Conservation (phyloP, 2,113 vertebrate genomes). For the Calyptomena viridis region DNA sequence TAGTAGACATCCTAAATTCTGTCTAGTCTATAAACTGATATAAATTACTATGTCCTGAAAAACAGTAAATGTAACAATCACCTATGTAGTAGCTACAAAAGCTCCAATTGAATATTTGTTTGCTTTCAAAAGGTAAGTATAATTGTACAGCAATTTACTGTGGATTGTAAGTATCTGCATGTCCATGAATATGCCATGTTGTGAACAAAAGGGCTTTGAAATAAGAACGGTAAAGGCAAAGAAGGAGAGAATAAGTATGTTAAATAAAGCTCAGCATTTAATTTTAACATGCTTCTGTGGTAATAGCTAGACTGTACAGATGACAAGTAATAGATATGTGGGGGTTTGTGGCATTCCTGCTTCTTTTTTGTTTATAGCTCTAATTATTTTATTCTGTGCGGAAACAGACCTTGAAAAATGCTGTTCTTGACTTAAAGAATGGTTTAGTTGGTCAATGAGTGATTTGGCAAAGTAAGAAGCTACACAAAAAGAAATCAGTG, state of each 20-base stretch:
- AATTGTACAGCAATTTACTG: not conserved
- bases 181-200: not conserved
- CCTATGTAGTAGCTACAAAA: not conserved
- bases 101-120: not conserved
- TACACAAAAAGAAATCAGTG: not conserved
- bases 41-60: not conserved
- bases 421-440: not conserved
- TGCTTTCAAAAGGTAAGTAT: not conserved
- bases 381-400: conserved; percentile 14
- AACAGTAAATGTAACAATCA: not conserved
- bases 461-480: not conserved
- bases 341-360: not conserved
- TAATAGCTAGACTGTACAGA: conserved; percentile 37
- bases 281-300: conserved; percentile 35
- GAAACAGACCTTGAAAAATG: conserved; percentile 32
- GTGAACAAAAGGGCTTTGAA: conserved; percentile 16
- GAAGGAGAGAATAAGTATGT: not conserved
- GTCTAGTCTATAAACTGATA: not conserved
- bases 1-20: not conserved
- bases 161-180: not conserved
- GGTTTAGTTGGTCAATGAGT: not conserved
- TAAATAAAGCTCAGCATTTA: conserved; percentile 34
- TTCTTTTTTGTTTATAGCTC: conserved; percentile 24
- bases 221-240: conserved; percentile 5
- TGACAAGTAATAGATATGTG: conserved; percentile 43